phyloP scores from a whole-genome alignment of 2,888 invertebrate species.

The Hylaea fasciaria region DNA sequence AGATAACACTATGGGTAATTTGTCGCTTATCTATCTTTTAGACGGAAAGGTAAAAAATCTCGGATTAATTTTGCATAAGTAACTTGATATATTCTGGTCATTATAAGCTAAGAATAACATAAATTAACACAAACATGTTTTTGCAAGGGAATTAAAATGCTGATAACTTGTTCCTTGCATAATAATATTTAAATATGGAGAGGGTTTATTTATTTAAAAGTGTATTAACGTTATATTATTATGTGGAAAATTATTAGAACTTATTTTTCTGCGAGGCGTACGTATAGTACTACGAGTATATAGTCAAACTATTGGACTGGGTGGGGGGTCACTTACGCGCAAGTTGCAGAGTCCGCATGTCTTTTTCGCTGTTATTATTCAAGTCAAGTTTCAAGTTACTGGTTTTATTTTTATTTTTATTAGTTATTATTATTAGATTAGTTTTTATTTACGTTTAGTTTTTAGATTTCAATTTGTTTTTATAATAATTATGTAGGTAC shows the following conservation, averaged over 20 bases:
- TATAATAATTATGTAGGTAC: too few species aligned
- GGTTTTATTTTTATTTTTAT: conserved; percentile 36
- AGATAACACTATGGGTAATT: conserved; percentile 12
- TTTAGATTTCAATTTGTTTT: too few species aligned
- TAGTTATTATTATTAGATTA: too few species aligned
- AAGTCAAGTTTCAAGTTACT: conserved; percentile 33
- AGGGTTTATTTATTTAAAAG: neutral
- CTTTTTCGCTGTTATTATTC: conserved; percentile 26
- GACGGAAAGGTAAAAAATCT: conserved; percentile 10
- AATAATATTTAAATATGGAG: neutral
- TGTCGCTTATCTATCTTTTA: conserved; percentile 10
- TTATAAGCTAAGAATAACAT: conserved; percentile 3
- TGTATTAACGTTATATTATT: too few species aligned
- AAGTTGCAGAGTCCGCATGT: neutral
- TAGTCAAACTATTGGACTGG: too few species aligned
- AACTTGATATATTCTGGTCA: neutral
- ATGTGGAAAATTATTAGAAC: too few species aligned
- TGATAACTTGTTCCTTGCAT: conserved; percentile 5
- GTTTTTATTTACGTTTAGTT: too few species aligned
- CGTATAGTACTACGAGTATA: too few species aligned
- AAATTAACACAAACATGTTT: conserved; percentile 14
- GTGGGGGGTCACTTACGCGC: too few species aligned
- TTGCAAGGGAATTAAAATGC: conserved; percentile 10
- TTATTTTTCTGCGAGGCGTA: too few species aligned
- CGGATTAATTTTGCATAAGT: neutral